phyloP scores from a whole-genome alignment of 2,797 vertebrate genomes.

The Pangasius sanitwongsei region DNA sequence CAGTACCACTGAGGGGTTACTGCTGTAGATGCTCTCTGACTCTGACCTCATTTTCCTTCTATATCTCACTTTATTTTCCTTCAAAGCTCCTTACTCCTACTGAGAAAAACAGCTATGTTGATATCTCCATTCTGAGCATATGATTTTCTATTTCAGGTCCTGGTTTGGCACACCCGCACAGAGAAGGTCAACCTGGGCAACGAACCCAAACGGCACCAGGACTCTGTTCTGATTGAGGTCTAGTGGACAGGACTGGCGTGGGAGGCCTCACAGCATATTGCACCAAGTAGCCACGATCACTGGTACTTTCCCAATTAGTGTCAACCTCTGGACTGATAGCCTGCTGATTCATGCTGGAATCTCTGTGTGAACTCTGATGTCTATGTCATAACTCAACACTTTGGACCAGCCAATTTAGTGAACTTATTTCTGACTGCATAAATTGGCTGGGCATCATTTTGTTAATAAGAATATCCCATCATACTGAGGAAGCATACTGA shows the following conservation, averaged over 20 bases:
- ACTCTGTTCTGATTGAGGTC: conserved; percentile 91
- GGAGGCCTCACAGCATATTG: conserved; percentile 23
- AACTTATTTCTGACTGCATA: conserved; percentile 26
- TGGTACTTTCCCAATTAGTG: conserved; percentile 44
- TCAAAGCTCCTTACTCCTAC: background rate
- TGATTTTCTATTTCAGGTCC: conserved; percentile 78
- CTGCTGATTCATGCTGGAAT: conserved; percentile 31
- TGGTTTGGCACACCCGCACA: conserved; percentile 98
- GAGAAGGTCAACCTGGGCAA: conserved; percentile 95
- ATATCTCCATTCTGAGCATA: background rate
- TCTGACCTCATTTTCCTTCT: conserved; percentile 30
- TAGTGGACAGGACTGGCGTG: conserved; percentile 64
- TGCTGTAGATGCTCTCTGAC: conserved; percentile 4
- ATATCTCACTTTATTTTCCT: background rate
- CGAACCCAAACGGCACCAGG: conserved; percentile 90
- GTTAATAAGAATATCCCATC: conserved; percentile 18
- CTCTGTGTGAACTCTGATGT: conserved; percentile 22
- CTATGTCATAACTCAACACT: conserved; percentile 8
- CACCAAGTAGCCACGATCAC: conserved; percentile 40
- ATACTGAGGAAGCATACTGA: conserved; percentile 26
- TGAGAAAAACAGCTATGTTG: background rate
- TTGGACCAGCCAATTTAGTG: conserved; percentile 12
- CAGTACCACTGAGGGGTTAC: conserved; percentile 8
- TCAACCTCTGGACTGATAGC: conserved; percentile 34
- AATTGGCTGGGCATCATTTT: conserved; percentile 27